A percentile compares a stretch with the other conserved stretches of the same genome.
phyloP scores from a whole-genome alignment of 1,140 invertebrate genomes.

The Scaptodrosophila lebanonensis region DNA sequence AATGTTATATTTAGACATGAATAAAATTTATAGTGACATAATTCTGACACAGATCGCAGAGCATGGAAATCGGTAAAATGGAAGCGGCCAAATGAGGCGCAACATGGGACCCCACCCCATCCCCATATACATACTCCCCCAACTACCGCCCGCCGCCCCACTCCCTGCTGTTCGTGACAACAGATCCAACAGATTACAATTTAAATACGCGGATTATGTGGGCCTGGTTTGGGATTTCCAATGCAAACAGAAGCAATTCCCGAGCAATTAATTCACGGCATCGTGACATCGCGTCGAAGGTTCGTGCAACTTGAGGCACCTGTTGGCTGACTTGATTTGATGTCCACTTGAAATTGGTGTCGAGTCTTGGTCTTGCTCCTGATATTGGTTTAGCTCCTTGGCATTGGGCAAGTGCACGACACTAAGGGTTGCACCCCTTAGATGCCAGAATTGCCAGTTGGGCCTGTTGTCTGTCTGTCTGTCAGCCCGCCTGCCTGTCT shows the following conservation, averaged over 20 bases:
- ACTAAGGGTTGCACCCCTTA: too few species aligned
- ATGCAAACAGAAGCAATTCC: slow-evolving; percentile 13
- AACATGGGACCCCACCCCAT: not conserved
- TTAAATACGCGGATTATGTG: slow-evolving; percentile 17
- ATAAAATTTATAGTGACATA: slow-evolving; percentile 52
- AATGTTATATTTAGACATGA: slow-evolving; percentile 56
- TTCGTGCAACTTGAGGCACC: slow-evolving; percentile 1
- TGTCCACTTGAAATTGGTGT: too few species aligned
- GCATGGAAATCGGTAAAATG: slow-evolving; percentile 19
- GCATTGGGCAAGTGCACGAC: too few species aligned
- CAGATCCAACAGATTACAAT: slow-evolving; percentile 23
- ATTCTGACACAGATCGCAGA: slow-evolving; percentile 27
- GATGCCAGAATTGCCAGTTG: too few species aligned
- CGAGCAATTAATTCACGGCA: slow-evolving; percentile 16
- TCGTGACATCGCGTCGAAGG: not conserved
- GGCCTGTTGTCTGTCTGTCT: too few species aligned
- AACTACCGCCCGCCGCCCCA: not conserved
- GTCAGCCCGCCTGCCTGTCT: too few species aligned
- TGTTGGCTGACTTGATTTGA: not conserved
- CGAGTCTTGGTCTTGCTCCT: too few species aligned
- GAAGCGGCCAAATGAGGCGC: not conserved
- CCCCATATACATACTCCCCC: not conserved
- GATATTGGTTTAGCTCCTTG: too few species aligned
- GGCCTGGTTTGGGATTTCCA: slow-evolving; percentile 6
- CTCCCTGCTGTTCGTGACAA: not conserved